Evolutionary conservation across 2,888 invertebrate genomes (phyloP).

Genomic region (Rhagonycha lutea): DNA sequence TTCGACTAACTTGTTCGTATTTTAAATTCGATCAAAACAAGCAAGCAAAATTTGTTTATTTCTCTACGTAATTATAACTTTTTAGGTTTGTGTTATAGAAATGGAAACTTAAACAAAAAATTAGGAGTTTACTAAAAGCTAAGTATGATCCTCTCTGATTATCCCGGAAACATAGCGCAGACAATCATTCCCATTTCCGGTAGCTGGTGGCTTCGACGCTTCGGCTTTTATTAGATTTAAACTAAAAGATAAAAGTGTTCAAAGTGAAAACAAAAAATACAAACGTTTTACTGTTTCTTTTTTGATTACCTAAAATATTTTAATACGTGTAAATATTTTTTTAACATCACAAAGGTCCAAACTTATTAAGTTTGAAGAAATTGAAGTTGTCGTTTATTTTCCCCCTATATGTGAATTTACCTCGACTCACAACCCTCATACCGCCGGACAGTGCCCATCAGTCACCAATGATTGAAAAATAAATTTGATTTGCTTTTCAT

Average conservation of each 20-base stretch:
- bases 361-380: constrained; percentile 37
- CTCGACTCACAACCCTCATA: constrained; percentile 40
- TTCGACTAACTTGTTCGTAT: background rate
- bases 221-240: constrained; percentile 30
- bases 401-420: constrained; percentile 38
- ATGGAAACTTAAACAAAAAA: background rate
- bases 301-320: constrained; percentile 19
- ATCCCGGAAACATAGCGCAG: constrained; percentile 41
- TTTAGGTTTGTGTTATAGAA: background rate
- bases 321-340: constrained; percentile 6
- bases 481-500: constrained; percentile 56
- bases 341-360: constrained; percentile 18
- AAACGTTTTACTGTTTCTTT: constrained; percentile 18
- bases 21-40: too few species aligned
- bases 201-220: constrained; percentile 33
- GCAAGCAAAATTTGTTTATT: background rate
- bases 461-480: constrained; percentile 58
- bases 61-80: background rate
- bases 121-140: background rate
- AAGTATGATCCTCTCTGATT: constrained; percentile 30
- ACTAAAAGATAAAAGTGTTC: constrained; percentile 24
- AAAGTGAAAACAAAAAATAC: constrained; percentile 5
- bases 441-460: constrained; percentile 54
- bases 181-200: constrained; percentile 43
- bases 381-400: constrained; percentile 40